Base-by-base conservation (phyloP, 2,113 vertebrate species). In the Promerops cafer region DNA sequence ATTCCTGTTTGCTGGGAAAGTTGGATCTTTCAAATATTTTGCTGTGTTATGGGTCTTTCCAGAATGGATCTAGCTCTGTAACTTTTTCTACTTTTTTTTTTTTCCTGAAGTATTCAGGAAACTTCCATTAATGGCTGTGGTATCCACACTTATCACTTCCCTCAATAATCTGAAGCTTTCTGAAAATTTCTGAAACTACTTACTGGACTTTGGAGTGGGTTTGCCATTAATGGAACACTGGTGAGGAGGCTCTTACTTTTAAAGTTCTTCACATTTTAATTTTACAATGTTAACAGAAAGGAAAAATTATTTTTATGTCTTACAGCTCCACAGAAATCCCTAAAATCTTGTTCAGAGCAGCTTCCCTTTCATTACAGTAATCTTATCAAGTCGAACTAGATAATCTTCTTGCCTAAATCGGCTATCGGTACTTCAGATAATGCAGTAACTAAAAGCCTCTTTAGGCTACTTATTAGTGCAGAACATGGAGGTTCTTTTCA, bases 361-460 rank as follows among this genome's bases (percentile, higher is more conserved):
- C 92, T 74, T 81, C 39, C 89, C 18, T 93, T 94, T 78, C 7
- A 4, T 94, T 83, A 47, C 37, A 63, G 60, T 96, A 78, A 94
- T 96, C 89, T 96, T 96, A 88, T 56, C 95, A 94, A 89, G 79
- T 96, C 2, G 5, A 95, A 95, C 79, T 54, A 96, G 78, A 93
- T 96, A 88, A 92, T 97, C 93, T 97, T 40, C 92, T 50, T 83
- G 65, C 94, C 85, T 77, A 87, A 96, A 95, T 97, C 52, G 2
- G 68, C 87, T 94, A 35, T 85, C 12, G 3, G 94, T 93, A 39
- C 78, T 92, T 95, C 77, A 94, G 93, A 93, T 97, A 96, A 94
- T 87, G 83, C 75, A 96, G 94, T 74, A 89, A 95, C 97, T 97
- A 93, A 97, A 98, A 98, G 86, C 87, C 91, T 97, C 90, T 97